These are phyloP conservation scores for Zele albiditarsus DNA, from an alignment of 2,888 invertebrate genomes.

Conservation along the genomic window DNA sequence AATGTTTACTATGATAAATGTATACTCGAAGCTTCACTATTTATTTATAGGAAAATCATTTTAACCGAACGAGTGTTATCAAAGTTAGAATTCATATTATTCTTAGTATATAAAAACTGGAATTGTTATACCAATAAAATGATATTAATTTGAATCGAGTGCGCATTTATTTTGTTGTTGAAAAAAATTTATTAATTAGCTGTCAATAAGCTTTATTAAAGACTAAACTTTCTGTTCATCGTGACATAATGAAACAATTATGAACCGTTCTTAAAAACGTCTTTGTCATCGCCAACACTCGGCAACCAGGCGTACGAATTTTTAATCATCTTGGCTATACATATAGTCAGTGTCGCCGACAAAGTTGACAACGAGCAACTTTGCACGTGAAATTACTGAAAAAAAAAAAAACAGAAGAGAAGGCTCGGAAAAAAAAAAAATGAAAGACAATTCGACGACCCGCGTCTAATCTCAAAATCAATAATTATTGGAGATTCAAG, in stretches of 20 bases:
- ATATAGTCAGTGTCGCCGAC: constrained; percentile 4
- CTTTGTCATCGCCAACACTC: constrained; percentile 1
- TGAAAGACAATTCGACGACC: constrained; percentile 22
- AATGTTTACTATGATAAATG: too few species aligned
- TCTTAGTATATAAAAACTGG: too few species aligned
- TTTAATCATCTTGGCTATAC: constrained; percentile 22
- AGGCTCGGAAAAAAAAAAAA: background rate
- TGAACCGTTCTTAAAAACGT: background rate
- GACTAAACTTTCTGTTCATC: constrained; percentile 13
- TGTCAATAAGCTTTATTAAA: background rate
- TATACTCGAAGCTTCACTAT: too few species aligned
- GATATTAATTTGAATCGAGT: too few species aligned
- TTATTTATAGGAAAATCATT: too few species aligned
- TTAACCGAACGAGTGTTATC: too few species aligned
- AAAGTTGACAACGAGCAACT: background rate
- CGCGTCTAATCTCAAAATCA: constrained; percentile 50
- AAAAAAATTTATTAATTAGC: too few species aligned
- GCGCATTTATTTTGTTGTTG: too few species aligned
- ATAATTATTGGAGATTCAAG: constrained; percentile 39
- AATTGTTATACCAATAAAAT: too few species aligned
- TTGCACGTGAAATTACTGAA: background rate
- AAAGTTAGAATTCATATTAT: too few species aligned
- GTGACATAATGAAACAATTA: background rate
- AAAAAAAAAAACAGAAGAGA: background rate
- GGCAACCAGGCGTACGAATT: constrained; percentile 22